phyloP scores from a whole-genome alignment of 2,888 invertebrate genomes.

The Trimorus sp. region DNA sequence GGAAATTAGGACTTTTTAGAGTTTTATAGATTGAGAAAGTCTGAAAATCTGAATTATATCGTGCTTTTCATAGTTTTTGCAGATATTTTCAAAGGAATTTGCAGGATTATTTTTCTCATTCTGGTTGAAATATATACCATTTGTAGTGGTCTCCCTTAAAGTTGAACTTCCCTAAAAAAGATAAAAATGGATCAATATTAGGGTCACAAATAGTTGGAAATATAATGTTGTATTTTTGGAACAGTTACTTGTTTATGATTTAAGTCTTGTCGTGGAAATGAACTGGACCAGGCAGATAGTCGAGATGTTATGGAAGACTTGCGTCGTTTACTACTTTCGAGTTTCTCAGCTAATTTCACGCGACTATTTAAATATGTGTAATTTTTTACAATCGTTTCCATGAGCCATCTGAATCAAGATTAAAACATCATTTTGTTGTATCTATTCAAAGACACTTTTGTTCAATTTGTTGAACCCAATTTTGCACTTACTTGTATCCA shows the following conservation, averaged over 20 bases:
- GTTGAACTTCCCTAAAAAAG: slow-evolving; percentile 55
- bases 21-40: too few species aligned
- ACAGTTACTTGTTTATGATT: slow-evolving; percentile 66
- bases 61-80: too few species aligned
- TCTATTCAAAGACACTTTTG: too few species aligned
- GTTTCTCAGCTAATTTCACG: slow-evolving; percentile 72
- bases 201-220: too few species aligned
- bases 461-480: too few species aligned
- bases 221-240: too few species aligned
- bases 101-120: too few species aligned
- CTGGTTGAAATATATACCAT: slow-evolving; percentile 61
- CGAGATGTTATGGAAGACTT: slow-evolving; percentile 71
- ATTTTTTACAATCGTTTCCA: slow-evolving; percentile 76
- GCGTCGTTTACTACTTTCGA: slow-evolving; percentile 60
- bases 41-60: too few species aligned
- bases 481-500: slow-evolving; percentile 75
- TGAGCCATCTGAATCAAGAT: slow-evolving; percentile 76
- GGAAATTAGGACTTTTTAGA: too few species aligned
- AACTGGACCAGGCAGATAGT: slow-evolving; percentile 74
- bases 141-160: slow-evolving; percentile 56
- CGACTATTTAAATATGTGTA: slow-evolving; percentile 74
- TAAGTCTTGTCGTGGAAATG: slow-evolving; percentile 74
- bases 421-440: too few species aligned
- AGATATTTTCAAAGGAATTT: too few species aligned
- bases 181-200: neutral